Base-by-base conservation (phyloP, 2,888 invertebrate genomes). In the Palloptera scutellata region DNA sequence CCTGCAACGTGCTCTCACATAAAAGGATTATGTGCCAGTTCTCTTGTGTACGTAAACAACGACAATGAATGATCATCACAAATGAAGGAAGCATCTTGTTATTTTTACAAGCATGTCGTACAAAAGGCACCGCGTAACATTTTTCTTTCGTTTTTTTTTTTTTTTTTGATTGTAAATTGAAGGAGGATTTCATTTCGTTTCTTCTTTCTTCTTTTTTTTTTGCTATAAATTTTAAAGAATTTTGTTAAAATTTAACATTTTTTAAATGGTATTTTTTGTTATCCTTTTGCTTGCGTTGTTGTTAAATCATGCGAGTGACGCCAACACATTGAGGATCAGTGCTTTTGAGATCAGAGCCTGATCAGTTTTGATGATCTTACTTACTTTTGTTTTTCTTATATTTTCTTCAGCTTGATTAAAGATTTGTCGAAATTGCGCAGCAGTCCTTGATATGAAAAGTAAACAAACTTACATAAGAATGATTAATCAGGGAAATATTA, bases 1-100 rank as follows among this genome's bases (percentile, higher is more conserved):
- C 70, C 13, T 45, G 60, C 66, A 71, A 78, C 81, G 80, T 81
- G 81, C 74, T 75, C 74, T 76, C 75, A 81, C 81, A 80, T n/a
- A 81, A 81, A 81, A 81, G 80, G 80, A 81, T 81, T 81, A 81
- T 78, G 78, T 78, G 51, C 51, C 40, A 52, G 10, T 51, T 51
- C 40, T 13, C 45, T 59, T 12, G 9, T 58, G 10, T 30, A 42
- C n/a, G n/a, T n/a, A n/a, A 10, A 13, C 41, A 42, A 13, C 58
- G 15, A 59, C 2, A 19, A 17, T 59, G 13, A 20, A 13, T 10
- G 19, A 45, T 19, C 4, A 20, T 30, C 30, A 30, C 30, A 10
- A 55, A 52, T 51, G 43, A 30, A 20, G 67, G 61, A 65, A 59
- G 69, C 73, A 79, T 81, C 80, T 80, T 78, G 78, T 79, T 80